These are phyloP conservation scores for Helostoma temminkii DNA, from an alignment of 2,797 vertebrate genomes.

Conservation along the genomic window DNA sequence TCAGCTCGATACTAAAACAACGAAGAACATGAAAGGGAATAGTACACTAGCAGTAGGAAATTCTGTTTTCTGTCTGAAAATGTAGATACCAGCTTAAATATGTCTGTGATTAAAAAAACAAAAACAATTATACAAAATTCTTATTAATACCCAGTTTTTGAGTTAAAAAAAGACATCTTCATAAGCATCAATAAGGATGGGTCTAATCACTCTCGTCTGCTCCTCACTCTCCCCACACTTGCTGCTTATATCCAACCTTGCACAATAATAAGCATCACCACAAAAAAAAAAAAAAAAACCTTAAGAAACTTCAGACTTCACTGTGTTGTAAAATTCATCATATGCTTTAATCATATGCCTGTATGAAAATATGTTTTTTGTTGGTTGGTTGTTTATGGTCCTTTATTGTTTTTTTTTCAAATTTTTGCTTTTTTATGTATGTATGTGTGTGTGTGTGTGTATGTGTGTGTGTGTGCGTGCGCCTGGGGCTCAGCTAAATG, in stretches of 20 bases:
- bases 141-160: constrained; percentile 13
- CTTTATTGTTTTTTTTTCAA: too few relatives aligned
- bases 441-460: background rate
- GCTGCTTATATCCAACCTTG: background rate
- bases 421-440: background rate
- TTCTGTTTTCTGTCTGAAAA: background rate
- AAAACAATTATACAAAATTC: background rate
- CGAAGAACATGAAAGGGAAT: too few relatives aligned
- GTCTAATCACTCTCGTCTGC: constrained; percentile 21
- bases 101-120: background rate
- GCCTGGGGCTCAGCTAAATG: constrained; percentile 24
- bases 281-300: too few relatives aligned
- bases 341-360: too few relatives aligned
- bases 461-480: background rate
- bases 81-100: background rate
- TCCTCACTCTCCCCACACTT: background rate
- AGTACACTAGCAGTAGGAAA: too few relatives aligned
- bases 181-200: constrained; percentile 28
- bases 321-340: background rate
- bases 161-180: constrained; percentile 31
- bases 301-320: background rate
- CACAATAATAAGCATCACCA: constrained; percentile 7
- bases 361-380: background rate
- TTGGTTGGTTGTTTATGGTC: background rate
- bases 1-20: too few relatives aligned